Base-by-base conservation (phyloP, 2,113 vertebrate species). In the Caloenas nicobarica region DNA sequence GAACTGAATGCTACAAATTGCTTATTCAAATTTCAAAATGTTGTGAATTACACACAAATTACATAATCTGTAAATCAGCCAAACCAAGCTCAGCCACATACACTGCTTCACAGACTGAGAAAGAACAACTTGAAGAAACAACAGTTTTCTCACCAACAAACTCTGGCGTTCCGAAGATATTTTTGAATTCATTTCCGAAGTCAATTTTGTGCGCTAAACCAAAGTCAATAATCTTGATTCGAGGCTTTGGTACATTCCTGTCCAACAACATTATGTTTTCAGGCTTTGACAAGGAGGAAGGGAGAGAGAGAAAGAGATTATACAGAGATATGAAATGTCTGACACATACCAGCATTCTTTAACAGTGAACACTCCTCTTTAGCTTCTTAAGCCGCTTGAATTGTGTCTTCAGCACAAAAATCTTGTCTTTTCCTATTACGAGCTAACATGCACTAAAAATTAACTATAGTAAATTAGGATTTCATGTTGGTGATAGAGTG, bases 191-290 rank as follows among this genome's bases (percentile, higher is more conserved):
- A 96, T 99, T 99, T 96, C 99, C 98, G 88, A 99, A 99, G 94
- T 99, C 99, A 57, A 99, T 99, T 98, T 99, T 99, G 97, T 99
- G 99, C 11, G 99, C 99, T 97, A 99, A 97, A 61, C 99, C 99
- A 58, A 99, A 99, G 98, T 99, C 99, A 73, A 99, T 99, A 97
- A 99, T 98, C 97, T 99, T 99, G 97, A 99, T 99, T 88, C 99
- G 99, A 86, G 99, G 99, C 91, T 99, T 99, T 96, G 99, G 98
- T 94, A 98, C 97, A 54, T 98, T 98, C 96, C 98, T 98, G 98
- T 98, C 99, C 97, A 99, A 97, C 97, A 99, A 97, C 99, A 99
- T 99, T 97, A 99, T 99, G 97, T 99, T 99, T 98, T 99, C 99
- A 38, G 99, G 99, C 99, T 99, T 97, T 42, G 68, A 78, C 50